These are phyloP conservation scores for Odocoileus hemionus DNA, from an alignment of 2,113 vertebrate species.

Conservation along the genomic window DNA sequence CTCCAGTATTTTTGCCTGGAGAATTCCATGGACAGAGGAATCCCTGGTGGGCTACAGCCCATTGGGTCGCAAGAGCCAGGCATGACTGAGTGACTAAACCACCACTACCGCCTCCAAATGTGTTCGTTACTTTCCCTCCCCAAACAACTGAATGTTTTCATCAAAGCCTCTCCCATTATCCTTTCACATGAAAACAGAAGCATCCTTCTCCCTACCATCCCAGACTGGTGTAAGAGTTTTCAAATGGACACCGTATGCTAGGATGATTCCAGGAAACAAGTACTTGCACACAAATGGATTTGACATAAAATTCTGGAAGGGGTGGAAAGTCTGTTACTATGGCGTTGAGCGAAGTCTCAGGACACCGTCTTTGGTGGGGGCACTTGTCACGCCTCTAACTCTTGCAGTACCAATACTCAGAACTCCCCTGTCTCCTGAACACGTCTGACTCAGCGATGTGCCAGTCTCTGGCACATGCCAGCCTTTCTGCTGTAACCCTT, in stretches of 20 bases:
- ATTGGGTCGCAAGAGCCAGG: neutral
- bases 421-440: neutral
- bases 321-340: neutral
- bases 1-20: neutral
- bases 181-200: neutral
- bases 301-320: neutral
- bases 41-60: neutral
- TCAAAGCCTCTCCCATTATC: neutral
- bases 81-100: neutral
- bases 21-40: neutral
- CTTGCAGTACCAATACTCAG: fast-evolving
- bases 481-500: neutral
- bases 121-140: neutral
- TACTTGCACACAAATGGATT: neutral
- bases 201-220: neutral
- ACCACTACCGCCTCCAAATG: neutral
- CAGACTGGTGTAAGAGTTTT: fast-evolving
- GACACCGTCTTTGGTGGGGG: neutral
- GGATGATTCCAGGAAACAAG: neutral
- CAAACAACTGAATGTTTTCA: neutral
- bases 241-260: neutral
- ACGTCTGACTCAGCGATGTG: fast-evolving
- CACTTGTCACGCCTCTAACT: fast-evolving
- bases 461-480: fast-evolving
- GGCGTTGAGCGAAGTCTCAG: fast-evolving